Conservation (phyloP, 1,140 invertebrate genomes). For the Whitmania pigra region DNA sequence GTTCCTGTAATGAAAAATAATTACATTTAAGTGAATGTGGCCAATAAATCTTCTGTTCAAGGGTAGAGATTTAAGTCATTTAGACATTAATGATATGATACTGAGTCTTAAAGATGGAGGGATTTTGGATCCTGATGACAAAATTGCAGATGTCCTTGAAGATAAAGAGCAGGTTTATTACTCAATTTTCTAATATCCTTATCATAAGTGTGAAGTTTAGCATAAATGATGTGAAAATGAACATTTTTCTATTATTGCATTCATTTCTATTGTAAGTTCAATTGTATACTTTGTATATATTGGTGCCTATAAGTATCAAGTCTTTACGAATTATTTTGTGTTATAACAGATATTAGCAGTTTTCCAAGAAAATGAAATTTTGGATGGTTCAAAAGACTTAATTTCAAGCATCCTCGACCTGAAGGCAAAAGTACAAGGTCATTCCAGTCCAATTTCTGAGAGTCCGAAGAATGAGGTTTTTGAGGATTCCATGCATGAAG, state of each 20-base stretch:
- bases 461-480: too few species aligned
- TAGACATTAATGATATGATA: background rate
- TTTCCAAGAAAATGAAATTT: too few species aligned
- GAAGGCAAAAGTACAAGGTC: too few species aligned
- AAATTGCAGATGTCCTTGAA: constrained; percentile 79
- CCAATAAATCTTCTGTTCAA: too few species aligned
- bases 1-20: background rate
- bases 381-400: too few species aligned
- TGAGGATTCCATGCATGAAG: too few species aligned
- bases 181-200: constrained; percentile 3
- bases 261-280: background rate
- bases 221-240: background rate
- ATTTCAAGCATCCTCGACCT: too few species aligned
- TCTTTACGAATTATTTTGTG: too few species aligned
- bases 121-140: constrained; percentile 83
- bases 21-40: background rate
- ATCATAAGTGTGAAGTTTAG: background rate
- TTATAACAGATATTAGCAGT: too few species aligned
- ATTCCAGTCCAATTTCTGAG: too few species aligned
- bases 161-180: constrained; percentile 52
- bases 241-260: background rate
- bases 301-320: background rate
- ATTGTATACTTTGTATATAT: background rate
- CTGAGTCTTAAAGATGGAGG: constrained; percentile 54
- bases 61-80: background rate